These are phyloP conservation scores for Drosophila persimilis DNA, from an alignment of 1,140 invertebrate genomes.

Conservation along the genomic window DNA sequence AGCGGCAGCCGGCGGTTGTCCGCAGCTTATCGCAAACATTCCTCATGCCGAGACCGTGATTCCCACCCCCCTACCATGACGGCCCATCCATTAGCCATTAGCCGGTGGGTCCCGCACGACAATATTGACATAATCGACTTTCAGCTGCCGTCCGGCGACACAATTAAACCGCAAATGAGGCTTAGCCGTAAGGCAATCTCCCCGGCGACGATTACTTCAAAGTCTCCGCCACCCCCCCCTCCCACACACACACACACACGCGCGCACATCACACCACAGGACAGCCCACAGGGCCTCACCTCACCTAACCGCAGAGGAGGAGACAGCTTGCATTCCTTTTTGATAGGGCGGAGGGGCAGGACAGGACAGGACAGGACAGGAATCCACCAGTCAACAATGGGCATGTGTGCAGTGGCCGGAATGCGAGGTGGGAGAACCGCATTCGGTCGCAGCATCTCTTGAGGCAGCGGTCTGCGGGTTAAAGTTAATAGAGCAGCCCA, in stretches of 20 bases:
- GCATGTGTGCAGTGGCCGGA: conserved; percentile 49
- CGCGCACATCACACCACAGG: too few relatives aligned
- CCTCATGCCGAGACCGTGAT: conserved; percentile 2
- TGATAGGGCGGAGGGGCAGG: background rate
- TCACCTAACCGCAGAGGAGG: conserved; percentile 26
- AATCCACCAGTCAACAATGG: conserved; percentile 54
- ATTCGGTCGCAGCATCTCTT: conserved; percentile 6
- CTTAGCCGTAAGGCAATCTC: conserved; percentile 68
- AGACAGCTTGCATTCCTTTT: conserved; percentile 29
- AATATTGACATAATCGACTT: conserved; percentile 82
- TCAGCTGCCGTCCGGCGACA: conserved; percentile 70
- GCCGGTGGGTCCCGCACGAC: conserved; percentile 24
- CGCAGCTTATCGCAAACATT: conserved; percentile 61
- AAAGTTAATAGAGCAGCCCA: background rate
- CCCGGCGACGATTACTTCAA: conserved; percentile 65
- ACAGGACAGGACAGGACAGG: background rate
- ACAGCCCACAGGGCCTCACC: conserved; percentile 5
- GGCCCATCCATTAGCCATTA: conserved; percentile 51
- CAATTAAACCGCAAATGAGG: conserved; percentile 79
- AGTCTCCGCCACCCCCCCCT: conserved; percentile 25
- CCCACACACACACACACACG: too few relatives aligned
- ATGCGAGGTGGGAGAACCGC: conserved; percentile 28
- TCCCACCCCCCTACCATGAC: background rate
- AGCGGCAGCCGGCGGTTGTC: conserved; percentile 12
- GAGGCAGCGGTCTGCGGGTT: background rate